Percentiles rank a stretch among this genome's conserved stretches.
phyloP scores from a whole-genome alignment of 2,113 vertebrate species.

The Conger conger region DNA sequence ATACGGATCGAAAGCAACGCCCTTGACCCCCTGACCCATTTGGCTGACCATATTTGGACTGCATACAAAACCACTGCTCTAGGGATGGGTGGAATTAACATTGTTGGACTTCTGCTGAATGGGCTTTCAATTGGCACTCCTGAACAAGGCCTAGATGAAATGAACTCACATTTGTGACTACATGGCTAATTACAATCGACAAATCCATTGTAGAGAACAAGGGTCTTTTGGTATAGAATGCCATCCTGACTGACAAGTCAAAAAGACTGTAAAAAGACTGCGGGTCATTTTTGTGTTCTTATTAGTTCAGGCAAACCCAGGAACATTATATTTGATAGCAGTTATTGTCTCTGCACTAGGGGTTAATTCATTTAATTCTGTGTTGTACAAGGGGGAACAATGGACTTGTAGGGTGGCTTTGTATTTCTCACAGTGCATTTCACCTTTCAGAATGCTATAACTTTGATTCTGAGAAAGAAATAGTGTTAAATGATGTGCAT shows the following conservation, averaged over 20 bases:
- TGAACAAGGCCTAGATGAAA: not conserved
- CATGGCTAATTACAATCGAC: constrained; percentile 2
- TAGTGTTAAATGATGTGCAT: too few species aligned
- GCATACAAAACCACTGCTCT: not conserved
- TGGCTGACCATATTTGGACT: not conserved
- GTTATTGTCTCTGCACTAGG: not conserved
- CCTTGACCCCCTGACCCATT: not conserved
- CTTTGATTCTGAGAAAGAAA: too few species aligned
- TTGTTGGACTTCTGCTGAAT: constrained; percentile 4
- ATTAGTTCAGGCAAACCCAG: not conserved
- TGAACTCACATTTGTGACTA: not conserved
- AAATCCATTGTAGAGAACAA: not conserved
- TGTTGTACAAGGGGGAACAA: not conserved
- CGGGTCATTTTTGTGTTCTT: not conserved
- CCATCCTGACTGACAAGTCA: not conserved
- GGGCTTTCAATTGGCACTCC: not conserved
- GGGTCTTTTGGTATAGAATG: not conserved
- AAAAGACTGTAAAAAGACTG: not conserved
- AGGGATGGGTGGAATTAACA: not conserved
- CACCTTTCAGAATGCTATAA: too few species aligned
- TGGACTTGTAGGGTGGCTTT: not conserved
- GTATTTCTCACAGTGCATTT: too few species aligned
- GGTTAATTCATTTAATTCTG: not conserved
- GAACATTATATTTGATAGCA: not conserved
- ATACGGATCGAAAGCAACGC: not conserved